Conservation (phyloP, 1,140 invertebrate genomes). For the Globodera ellingtonae region DNA sequence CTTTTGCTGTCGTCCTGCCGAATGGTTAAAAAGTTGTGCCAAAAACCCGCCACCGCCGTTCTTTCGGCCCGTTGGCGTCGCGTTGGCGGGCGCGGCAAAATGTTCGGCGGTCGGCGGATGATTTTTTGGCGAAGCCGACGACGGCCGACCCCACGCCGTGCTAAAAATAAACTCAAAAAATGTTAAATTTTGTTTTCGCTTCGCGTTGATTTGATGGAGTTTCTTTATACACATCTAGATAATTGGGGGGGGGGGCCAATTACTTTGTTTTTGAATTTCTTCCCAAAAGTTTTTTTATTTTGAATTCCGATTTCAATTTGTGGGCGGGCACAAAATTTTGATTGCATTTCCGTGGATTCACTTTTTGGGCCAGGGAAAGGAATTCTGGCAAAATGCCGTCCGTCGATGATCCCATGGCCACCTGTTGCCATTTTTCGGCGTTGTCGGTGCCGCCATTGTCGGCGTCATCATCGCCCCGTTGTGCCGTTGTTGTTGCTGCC, state of each 20-base stretch:
- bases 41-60: constrained; percentile 1
- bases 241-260: neutral
- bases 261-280: neutral
- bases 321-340: neutral
- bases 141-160: too few species aligned
- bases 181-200: too few species aligned
- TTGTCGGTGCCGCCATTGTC: neutral
- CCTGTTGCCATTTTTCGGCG: neutral
- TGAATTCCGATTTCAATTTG: neutral
- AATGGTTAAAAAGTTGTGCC: constrained; percentile 6
- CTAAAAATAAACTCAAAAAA: too few species aligned
- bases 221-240: too few species aligned
- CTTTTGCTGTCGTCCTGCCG: constrained; percentile 2
- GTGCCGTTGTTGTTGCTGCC: constrained; percentile 1
- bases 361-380: too few species aligned
- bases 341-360: neutral
- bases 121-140: neutral
- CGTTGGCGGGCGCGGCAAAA: neutral
- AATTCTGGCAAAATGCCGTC: too few species aligned
- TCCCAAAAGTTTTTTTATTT: neutral
- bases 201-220: too few species aligned
- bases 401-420: neutral
- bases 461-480: neutral
- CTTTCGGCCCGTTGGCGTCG: neutral
- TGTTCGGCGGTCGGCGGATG: neutral